These are phyloP conservation scores for Drepanosiphum platanoidis DNA, from an alignment of 2,888 invertebrate species.

Conservation along the genomic window DNA sequence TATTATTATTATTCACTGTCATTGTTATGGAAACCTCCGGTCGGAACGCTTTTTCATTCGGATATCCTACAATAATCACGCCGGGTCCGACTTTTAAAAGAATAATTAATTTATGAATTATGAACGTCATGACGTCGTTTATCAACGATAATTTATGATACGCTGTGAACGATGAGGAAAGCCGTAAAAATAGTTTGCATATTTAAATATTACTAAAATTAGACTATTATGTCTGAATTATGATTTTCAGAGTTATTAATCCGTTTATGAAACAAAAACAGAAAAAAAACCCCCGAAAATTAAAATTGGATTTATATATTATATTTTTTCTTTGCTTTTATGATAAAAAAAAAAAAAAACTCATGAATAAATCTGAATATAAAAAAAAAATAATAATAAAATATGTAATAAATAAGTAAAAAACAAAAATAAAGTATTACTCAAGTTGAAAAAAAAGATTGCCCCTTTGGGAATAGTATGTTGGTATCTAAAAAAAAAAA, in stretches of 20 bases:
- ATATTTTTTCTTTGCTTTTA: background rate
- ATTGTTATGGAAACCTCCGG: slow-evolving; percentile 47
- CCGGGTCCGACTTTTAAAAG: slow-evolving; percentile 46
- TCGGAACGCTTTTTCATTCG: slow-evolving; percentile 56
- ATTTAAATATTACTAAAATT: slow-evolving; percentile 45
- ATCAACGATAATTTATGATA: slow-evolving; percentile 53
- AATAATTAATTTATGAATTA: slow-evolving; percentile 55
- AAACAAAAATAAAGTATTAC: background rate
- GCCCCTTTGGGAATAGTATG: background rate
- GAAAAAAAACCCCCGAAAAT: background rate
- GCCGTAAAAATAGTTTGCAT: slow-evolving; percentile 37
- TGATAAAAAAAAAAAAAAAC: slow-evolving; percentile 35
- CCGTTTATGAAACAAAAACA: slow-evolving; percentile 13
- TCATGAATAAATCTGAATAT: slow-evolving; percentile 23
- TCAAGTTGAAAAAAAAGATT: slow-evolving; percentile 13
- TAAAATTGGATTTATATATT: slow-evolving; percentile 33
- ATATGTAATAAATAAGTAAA: slow-evolving; percentile 18
- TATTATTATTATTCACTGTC: too few relatives aligned
- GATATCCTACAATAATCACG: slow-evolving; percentile 59
- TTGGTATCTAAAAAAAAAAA: slow-evolving; percentile 13
- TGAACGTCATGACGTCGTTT: slow-evolving; percentile 45
- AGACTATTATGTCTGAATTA: slow-evolving; percentile 28
- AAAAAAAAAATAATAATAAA: slow-evolving; percentile 8
- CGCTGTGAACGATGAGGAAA: slow-evolving; percentile 7
- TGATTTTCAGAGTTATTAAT: slow-evolving; percentile 39